Base-by-base conservation (phyloP, 2,113 vertebrate genomes). In the Syngnathus scovelli region DNA sequence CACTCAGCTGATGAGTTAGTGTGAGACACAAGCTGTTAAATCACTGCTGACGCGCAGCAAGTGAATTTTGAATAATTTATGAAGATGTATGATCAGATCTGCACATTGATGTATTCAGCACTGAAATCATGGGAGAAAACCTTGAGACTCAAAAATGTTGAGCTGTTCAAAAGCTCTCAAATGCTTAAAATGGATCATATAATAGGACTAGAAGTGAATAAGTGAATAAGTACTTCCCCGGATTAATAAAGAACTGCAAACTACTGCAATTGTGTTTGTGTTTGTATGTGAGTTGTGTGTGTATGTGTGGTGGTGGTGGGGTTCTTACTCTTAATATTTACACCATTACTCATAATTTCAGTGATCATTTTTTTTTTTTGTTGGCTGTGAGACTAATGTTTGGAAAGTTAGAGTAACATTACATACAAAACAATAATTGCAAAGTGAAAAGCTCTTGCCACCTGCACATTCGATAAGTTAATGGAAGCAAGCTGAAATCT, bases 51-150 rank as follows among this genome's bases (percentile, higher is more conserved):
- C 81, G 69, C 76, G 66, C 67, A 75, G 72, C 67, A 61, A 77
- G 70, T 70, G 56, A 46, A 68, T 60, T 78, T 70, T 83, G 66
- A 83, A 85, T 84, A 79, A 83, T 84, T 71, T 65, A 87, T 81
- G 79, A 77, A 80, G 55, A 67, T 69, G 71, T 76, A 54, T 72
- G 67, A 81, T 83, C 68, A 70, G 63, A 81, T 79, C 52, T 51
- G 77, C 59, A 67, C 70, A 65, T 58, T 67, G 66, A 73, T 63
- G 59, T 66, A 71, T 80, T 84, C 72, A 61, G 77, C 72, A 59
- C 67, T 52, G 7, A 81, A 82, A 71, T 79, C 41, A 75, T 33
- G 69, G 52, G 56, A 27, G 51, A 44, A 76, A 70, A 59, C 12
- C 12, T 1, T 23, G 61, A 68, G 41, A 9, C 58, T 67, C 71